A percentile compares a stretch with the other conserved stretches of the same genome.
Evolutionary conservation across 2,888 invertebrate species (phyloP).

Genomic region (Panopea generosa): DNA sequence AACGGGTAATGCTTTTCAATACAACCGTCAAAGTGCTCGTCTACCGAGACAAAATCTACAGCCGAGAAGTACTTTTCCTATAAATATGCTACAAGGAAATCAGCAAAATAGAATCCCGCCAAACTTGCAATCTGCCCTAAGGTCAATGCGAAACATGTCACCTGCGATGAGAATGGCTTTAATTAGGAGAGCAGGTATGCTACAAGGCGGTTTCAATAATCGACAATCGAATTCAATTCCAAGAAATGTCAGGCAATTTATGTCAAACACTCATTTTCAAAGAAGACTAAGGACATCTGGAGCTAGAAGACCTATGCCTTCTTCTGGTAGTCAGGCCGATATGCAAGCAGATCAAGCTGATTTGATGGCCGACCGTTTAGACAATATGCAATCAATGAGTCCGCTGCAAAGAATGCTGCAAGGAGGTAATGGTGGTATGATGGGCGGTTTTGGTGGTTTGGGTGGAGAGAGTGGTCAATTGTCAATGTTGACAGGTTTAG

Average conservation of each 20-base stretch:
- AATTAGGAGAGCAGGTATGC: no score
- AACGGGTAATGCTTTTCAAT: no score
- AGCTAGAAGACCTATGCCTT: neutral
- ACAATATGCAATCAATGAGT: conserved; percentile 18
- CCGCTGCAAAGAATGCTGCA: conserved; percentile 9
- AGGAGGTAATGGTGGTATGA: neutral
- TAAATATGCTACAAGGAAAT: no score
- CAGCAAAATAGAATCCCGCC: no score
- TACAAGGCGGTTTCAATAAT: no score
- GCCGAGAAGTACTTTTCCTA: no score
- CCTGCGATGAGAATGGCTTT: no score
- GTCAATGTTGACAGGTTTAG: neutral
- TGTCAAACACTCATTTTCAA: neutral
- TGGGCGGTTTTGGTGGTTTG: neutral
- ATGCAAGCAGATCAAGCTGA: conserved; percentile 18
- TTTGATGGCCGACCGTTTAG: conserved; percentile 14
- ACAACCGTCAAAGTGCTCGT: no score
- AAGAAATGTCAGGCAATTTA: neutral
- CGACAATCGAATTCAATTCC: no score
- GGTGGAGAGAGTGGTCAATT: neutral
- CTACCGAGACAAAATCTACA: no score
- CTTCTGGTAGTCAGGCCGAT: neutral
- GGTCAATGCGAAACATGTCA: no score
- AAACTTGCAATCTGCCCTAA: no score
- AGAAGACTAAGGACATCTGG: neutral